Evolutionary conservation across 1,140 invertebrate genomes (phyloP).

Genomic region (Hesperophylax magnus): DNA sequence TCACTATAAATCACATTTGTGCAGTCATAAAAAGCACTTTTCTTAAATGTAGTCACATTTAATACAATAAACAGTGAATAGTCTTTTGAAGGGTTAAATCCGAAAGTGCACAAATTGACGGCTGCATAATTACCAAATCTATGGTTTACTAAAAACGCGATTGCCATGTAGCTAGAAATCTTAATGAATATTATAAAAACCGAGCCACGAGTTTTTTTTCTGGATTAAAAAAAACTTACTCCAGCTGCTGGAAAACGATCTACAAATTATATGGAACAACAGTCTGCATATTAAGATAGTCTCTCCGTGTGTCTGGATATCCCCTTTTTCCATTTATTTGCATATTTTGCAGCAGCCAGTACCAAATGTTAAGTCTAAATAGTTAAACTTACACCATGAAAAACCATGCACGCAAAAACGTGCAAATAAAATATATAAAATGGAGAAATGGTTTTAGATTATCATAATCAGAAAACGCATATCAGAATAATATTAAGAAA

Average conservation of each 20-base stretch:
- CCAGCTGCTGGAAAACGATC: too few relatives aligned
- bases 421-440: background rate
- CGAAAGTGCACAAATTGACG: constrained; percentile 1
- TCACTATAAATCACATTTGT: constrained; percentile 43
- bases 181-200: too few relatives aligned
- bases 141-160: too few relatives aligned
- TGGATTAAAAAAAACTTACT: too few relatives aligned
- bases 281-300: too few relatives aligned
- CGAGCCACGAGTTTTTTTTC: too few relatives aligned
- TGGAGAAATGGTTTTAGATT: background rate
- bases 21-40: constrained; percentile 42
- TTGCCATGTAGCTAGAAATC: too few relatives aligned
- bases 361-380: background rate
- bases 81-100: constrained; percentile 8
- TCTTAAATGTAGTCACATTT: background rate
- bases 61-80: constrained; percentile 2
- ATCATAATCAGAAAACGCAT: background rate
- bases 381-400: background rate
- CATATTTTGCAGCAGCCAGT: background rate
- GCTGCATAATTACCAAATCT: constrained; percentile 2
- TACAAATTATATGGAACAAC: too few relatives aligned
- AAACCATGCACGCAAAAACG: constrained; percentile 32
- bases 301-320: too few relatives aligned
- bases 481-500: constrained; percentile 1
- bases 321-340: too few relatives aligned